Percentiles rank a stretch among this genome's conserved stretches.
Evolutionary conservation across 2,888 invertebrate genomes (phyloP).

Genomic region (Neoascia interrupta): DNA sequence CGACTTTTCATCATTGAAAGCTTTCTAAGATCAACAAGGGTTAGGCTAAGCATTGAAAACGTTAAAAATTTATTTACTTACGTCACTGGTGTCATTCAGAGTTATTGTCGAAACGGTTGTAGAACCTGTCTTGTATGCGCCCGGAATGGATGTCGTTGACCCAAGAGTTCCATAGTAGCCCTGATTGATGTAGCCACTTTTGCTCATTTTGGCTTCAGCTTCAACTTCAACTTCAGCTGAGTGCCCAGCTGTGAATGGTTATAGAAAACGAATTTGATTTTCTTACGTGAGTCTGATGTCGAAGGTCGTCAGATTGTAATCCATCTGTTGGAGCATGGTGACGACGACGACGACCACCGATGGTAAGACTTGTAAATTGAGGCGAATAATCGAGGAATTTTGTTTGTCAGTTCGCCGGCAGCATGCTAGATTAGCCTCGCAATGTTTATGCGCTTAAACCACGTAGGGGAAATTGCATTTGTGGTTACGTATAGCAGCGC

Average conservation of each 20-base stretch:
- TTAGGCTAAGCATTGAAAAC: not conserved
- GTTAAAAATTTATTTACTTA: constrained; percentile 23
- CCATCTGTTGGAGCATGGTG: no score
- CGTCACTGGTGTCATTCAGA: constrained; percentile 24
- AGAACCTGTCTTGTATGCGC: constrained; percentile 52
- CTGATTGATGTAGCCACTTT: constrained; percentile 73
- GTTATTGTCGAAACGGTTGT: constrained; percentile 48
- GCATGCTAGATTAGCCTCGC: no score
- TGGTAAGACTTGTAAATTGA: no score
- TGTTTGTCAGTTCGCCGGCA: no score
- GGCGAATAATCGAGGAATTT: no score
- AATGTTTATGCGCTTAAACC: no score
- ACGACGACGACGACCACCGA: no score
- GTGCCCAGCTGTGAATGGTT: no score
- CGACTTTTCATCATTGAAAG: not conserved
- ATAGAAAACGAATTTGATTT: constrained; percentile 5
- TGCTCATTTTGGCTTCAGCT: constrained; percentile 24
- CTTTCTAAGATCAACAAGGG: constrained; percentile 4
- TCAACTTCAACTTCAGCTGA: constrained; percentile 12
- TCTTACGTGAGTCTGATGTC: not conserved
- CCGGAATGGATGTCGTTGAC: constrained; percentile 71
- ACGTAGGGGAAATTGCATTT: no score
- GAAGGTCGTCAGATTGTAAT: constrained; percentile 34
- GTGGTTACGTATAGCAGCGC: no score
- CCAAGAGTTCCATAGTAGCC: constrained; percentile 73